These are phyloP conservation scores for Allacma fusca DNA, from an alignment of 2,888 invertebrate species.

Conservation along the genomic window DNA sequence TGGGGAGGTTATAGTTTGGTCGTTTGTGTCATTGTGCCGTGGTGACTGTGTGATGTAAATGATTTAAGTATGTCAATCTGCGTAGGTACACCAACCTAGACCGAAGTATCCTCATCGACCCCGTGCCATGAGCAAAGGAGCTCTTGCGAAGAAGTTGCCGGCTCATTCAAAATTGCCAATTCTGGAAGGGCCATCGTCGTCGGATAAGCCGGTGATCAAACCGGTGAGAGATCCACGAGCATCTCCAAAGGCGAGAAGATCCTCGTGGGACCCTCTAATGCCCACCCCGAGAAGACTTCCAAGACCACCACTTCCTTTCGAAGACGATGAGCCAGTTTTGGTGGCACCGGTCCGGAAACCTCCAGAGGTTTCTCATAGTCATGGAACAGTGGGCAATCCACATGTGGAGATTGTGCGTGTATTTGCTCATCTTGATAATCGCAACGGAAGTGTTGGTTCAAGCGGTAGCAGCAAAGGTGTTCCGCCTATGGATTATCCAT, in stretches of 20 bases:
- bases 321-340: constrained; percentile 52
- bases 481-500: constrained; percentile 9
- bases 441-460: constrained; percentile 25
- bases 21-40: too few relatives aligned
- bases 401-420: constrained; percentile 59
- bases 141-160: constrained; percentile 41
- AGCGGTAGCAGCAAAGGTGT: constrained; percentile 30
- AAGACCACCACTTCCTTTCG: constrained; percentile 51
- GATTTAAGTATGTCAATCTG: background rate
- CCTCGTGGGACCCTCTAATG: constrained; percentile 56
- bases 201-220: constrained; percentile 34
- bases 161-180: constrained; percentile 48
- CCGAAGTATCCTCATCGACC: constrained; percentile 71
- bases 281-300: constrained; percentile 51
- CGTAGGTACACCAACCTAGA: constrained; percentile 65
- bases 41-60: too few relatives aligned
- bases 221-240: constrained; percentile 41
- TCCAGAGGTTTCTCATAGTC: background rate
- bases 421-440: constrained; percentile 55
- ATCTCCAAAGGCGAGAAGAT: constrained; percentile 44
- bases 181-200: constrained; percentile 26
- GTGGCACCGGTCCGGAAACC: constrained; percentile 43
- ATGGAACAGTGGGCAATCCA: constrained; percentile 46
- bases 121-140: constrained; percentile 50
- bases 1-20: too few relatives aligned